phyloP scores from a whole-genome alignment of 2,113 vertebrate genomes.

The Rhynchopsitta pachyrhyncha region DNA sequence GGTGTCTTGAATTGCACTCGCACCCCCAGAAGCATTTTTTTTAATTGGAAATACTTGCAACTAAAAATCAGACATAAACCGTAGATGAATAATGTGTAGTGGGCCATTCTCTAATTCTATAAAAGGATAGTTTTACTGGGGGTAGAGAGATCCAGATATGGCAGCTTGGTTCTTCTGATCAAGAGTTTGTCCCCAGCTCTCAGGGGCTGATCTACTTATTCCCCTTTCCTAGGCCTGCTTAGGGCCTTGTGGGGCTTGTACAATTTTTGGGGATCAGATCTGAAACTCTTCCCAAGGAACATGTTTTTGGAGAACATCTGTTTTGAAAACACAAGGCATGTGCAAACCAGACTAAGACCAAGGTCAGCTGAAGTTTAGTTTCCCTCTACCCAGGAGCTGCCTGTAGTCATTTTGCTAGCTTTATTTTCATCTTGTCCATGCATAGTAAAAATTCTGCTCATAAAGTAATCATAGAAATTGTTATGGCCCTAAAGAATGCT shows the following conservation, averaged over 20 bases:
- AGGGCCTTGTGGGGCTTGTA: not conserved
- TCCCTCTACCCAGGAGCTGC: conserved; percentile 7
- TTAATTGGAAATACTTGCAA: conserved; percentile 12
- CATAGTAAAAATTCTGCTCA: conserved; percentile 19
- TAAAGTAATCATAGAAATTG: conserved; percentile 48
- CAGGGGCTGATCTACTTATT: not conserved
- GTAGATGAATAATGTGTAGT: not conserved
- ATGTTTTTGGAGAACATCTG: conserved; percentile 46
- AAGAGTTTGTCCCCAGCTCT: not conserved
- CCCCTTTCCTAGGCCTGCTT: not conserved
- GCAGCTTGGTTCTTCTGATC: not conserved
- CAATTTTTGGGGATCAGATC: not conserved
- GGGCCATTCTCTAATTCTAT: not conserved
- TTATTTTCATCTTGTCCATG: conserved; percentile 28
- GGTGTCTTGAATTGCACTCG: not conserved
- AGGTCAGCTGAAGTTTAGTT: conserved; percentile 56
- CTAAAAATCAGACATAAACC: not conserved
- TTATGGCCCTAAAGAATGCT: conserved; percentile 44
- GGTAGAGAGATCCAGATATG: not conserved
- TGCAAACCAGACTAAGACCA: conserved; percentile 33
- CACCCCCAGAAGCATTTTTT: not conserved
- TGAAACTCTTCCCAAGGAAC: conserved; percentile 19
- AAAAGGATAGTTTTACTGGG: not conserved
- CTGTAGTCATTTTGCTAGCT: conserved; percentile 2
- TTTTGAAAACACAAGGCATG: conserved; percentile 33